phyloP scores from a whole-genome alignment of 2,797 vertebrate genomes.

The Amazona finschi region DNA sequence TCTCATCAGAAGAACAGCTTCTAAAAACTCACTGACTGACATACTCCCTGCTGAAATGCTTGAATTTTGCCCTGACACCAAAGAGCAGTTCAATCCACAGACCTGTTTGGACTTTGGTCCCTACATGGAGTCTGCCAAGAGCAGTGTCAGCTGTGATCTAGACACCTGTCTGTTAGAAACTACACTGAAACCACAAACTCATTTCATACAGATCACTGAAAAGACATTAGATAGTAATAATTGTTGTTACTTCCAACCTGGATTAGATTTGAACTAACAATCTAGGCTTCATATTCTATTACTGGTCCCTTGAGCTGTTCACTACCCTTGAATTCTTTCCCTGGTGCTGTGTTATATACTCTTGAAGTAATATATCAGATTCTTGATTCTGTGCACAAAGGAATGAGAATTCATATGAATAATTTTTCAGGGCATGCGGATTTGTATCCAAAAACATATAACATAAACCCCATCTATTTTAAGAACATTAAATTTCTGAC shows the following conservation, averaged over 20 bases:
- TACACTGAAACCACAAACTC: conserved; percentile 32
- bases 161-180: conserved; percentile 20
- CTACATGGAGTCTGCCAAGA: not conserved
- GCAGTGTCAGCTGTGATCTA: conserved; percentile 5
- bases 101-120: not conserved
- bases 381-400: not conserved
- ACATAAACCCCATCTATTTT: not conserved
- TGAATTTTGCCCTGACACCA: not conserved
- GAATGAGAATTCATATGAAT: not conserved
- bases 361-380: conserved; percentile 7
- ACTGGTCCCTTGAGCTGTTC: conserved; percentile 27
- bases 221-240: conserved; percentile 50
- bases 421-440: not conserved
- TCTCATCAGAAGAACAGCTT: not conserved
- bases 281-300: conserved; percentile 49
- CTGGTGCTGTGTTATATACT: not conserved
- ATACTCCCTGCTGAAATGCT: not conserved
- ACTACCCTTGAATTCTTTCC: not conserved
- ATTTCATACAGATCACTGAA: conserved; percentile 54
- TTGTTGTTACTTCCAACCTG: conserved; percentile 42
- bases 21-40: not conserved
- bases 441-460: not conserved
- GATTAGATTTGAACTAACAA: conserved; percentile 57
- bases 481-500: not conserved
- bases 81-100: not conserved